Evolutionary conservation across 30 jellyfish, hydroid and myxozoan species (phyloP).

Genomic region (Hydractinia symbiolongicarpus): DNA sequence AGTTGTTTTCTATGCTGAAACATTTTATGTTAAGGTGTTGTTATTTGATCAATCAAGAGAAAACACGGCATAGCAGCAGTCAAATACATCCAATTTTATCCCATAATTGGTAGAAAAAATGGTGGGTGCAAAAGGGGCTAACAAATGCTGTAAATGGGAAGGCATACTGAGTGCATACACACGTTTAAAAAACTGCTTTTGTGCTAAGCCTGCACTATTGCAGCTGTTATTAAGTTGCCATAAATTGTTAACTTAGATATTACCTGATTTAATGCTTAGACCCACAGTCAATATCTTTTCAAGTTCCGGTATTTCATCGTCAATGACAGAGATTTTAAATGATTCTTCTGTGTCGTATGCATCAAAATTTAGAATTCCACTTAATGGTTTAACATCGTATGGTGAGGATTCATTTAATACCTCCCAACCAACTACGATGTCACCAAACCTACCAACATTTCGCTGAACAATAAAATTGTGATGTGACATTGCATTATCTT

Average conservation of each 20-base stretch:
- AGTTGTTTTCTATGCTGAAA: too few relatives aligned
- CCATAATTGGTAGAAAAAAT: too few relatives aligned
- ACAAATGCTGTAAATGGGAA: too few relatives aligned
- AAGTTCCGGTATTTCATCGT: slow-evolving; percentile 81
- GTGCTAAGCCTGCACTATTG: too few relatives aligned
- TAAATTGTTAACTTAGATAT: not conserved
- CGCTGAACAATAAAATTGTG: slow-evolving; percentile 42
- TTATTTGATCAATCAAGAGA: too few relatives aligned
- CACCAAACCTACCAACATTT: slow-evolving; percentile 58
- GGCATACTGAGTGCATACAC: too few relatives aligned
- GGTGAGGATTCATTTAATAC: slow-evolving; percentile 30
- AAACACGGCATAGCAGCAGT: too few relatives aligned
- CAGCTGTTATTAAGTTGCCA: too few relatives aligned
- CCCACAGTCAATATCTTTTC: slow-evolving; percentile 29
- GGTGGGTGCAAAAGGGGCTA: too few relatives aligned
- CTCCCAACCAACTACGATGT: slow-evolving; percentile 59
- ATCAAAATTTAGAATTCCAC: slow-evolving; percentile 49
- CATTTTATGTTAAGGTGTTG: too few relatives aligned
- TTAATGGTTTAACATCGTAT: slow-evolving; percentile 59
- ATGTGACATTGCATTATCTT: slow-evolving; percentile 15
- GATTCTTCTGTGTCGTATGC: slow-evolving; percentile 40
- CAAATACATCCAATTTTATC: too few relatives aligned
- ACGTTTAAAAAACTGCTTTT: too few relatives aligned
- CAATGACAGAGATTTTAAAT: slow-evolving; percentile 49
- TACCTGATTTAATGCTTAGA: slow-evolving; percentile 63